phyloP scores from a whole-genome alignment of 2,888 invertebrate species.

The Hofmannophila pseudospretella region DNA sequence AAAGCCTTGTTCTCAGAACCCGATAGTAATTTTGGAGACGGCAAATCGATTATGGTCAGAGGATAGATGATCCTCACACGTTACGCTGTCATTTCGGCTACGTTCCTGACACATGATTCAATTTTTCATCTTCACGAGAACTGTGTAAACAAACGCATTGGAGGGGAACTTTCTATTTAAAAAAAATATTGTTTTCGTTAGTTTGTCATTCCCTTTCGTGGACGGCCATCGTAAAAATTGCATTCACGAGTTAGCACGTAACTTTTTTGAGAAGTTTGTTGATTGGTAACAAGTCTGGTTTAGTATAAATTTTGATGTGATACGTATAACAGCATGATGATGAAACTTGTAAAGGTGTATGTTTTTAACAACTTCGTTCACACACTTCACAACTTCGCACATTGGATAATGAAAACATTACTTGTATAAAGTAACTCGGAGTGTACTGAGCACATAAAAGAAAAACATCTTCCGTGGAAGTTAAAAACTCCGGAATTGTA shows the following conservation, averaged over 20 bases:
- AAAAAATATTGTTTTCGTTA: conserved; percentile 34
- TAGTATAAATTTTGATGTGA: too few relatives aligned
- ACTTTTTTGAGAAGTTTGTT: conserved; percentile 27
- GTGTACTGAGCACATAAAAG: too few relatives aligned
- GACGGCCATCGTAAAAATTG: conserved; percentile 33
- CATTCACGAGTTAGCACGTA: conserved; percentile 36
- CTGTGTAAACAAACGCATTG: conserved; percentile 51
- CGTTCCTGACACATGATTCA: conserved; percentile 53
- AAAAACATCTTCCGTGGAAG: too few relatives aligned
- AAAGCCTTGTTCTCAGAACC: conserved; percentile 3
- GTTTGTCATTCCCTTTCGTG: conserved; percentile 25
- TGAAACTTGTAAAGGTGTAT: too few relatives aligned
- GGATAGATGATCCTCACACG: conserved; percentile 48
- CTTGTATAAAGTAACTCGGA: too few relatives aligned
- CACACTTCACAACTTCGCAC: too few relatives aligned
- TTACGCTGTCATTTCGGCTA: conserved; percentile 58
- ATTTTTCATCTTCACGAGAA: conserved; percentile 64
- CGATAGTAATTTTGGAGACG: conserved; percentile 11
- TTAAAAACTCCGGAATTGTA: conserved; percentile 26
- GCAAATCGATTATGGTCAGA: conserved; percentile 16
- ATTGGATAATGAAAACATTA: too few relatives aligned
- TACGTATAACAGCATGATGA: too few relatives aligned
- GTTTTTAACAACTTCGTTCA: too few relatives aligned
- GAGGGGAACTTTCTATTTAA: conserved; percentile 49
- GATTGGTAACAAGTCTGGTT: conserved; percentile 35